These are phyloP conservation scores for Podarcis lilfordi DNA, from an alignment of 2,797 vertebrate species.

Conservation along the genomic window DNA sequence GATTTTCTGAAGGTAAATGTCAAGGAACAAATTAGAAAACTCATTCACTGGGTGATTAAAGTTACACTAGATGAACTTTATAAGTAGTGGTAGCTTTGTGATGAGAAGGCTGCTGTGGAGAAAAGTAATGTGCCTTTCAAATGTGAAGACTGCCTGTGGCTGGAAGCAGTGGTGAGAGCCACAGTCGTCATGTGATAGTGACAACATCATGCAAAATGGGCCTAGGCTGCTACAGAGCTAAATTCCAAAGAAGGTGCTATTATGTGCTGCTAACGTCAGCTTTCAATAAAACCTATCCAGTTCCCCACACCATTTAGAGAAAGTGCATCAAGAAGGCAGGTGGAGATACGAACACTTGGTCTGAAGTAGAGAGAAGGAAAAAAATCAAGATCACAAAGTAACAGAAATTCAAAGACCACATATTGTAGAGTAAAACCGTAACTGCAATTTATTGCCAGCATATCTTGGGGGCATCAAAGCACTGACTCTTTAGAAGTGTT, in stretches of 20 bases:
- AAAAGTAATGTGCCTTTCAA: not conserved
- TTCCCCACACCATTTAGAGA: too few relatives aligned
- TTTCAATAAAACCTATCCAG: not conserved
- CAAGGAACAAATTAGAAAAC: slow-evolving; percentile 9
- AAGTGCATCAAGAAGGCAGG: not conserved
- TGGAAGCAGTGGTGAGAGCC: not conserved
- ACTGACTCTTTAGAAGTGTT: not conserved
- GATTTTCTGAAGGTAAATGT: not conserved
- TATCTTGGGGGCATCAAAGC: not conserved
- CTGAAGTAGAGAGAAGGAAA: not conserved
- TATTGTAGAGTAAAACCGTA: not conserved
- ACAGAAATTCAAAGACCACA: not conserved
- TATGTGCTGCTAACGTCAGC: not conserved
- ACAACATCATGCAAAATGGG: not conserved
- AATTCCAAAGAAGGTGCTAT: not conserved
- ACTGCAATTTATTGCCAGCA: not conserved
- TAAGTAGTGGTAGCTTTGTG: not conserved
- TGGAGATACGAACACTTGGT: not conserved
- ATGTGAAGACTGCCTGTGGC: not conserved
- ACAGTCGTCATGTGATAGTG: not conserved
- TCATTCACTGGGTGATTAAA: not conserved
- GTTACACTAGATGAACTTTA: not conserved
- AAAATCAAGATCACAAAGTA: not conserved
- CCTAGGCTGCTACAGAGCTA: not conserved
- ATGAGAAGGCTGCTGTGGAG: not conserved